Base-by-base conservation (phyloP, 2,888 invertebrate species). In the Bembecia ichneumoniformis region DNA sequence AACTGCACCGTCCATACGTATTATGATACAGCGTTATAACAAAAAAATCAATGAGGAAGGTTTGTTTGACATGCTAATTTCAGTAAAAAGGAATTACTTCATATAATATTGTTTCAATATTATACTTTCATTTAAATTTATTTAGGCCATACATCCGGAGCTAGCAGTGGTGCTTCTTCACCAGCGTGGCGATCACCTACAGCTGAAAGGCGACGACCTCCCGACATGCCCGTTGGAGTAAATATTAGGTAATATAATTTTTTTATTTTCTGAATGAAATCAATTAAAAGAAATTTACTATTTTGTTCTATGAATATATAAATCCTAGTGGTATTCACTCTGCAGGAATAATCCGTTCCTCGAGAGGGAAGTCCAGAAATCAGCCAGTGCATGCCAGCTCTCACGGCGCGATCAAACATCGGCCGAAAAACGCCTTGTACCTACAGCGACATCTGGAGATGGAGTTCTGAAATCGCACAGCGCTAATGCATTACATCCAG, bases 21-120 rank as follows among this genome's bases (percentile, higher is more conserved):
- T 91, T 50, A 93, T 93, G 91, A 90, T 93, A 62, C 91, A 91
- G 45, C 88, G 90, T 57, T 92, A 92, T 61, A 91, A 91, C 64
- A 90, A 90, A 70, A 90, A 90, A 63, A 79, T 91, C 49, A 87
- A 87, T 53, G 89, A 90, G 71, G 89, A 90, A 74, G 89, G 89
- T 73, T 44, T 17, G 44, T 44, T 15, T 44, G 44, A 15, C 20
- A 20, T 28, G 28, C 5, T 9, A 28, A 28, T 17, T 43, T 16
- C 14, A 40, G 13, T 10, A 44, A 40, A 44, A 44, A 11, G 17
- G 5, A 9, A 2, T 28, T 28, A 28, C 28, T 28, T 28, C 5
- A 35, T 9, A 40, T 14, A 40, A 40, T 13, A 2, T 13, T 13
- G 13, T n/a, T 13, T 40, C 7, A 34, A 49, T 16, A 5, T 10